Evolutionary conservation across 2,888 invertebrate species (phyloP).

Genomic region (Taphrorychus bicolor): DNA sequence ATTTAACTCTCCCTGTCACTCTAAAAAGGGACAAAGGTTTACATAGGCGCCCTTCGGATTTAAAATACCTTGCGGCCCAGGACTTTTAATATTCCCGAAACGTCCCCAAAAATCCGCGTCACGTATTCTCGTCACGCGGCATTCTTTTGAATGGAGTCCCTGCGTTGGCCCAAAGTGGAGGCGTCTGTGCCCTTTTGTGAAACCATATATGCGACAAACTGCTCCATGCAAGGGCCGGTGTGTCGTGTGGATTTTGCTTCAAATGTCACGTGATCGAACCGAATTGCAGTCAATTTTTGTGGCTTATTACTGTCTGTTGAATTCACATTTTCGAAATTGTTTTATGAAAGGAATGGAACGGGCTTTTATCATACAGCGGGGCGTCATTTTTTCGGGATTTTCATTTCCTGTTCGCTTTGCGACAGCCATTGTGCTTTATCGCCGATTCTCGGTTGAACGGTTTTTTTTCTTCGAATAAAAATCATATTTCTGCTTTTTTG

Average conservation of each 20-base stretch:
- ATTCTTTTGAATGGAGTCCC: slow-evolving; percentile 30
- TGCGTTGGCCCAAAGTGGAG: slow-evolving; percentile 9
- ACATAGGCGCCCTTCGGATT: no score
- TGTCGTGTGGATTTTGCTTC: not conserved
- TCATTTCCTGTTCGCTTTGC: slow-evolving; percentile 17
- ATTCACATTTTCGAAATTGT: no score
- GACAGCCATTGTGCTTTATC: slow-evolving; percentile 23
- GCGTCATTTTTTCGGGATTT: slow-evolving; percentile 13
- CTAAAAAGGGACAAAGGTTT: not conserved
- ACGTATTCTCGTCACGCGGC: slow-evolving; percentile 30
- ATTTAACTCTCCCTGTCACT: no score
- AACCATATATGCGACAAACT: not conserved
- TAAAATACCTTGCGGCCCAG: not conserved
- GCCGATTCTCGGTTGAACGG: slow-evolving; percentile 22
- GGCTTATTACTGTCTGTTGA: slow-evolving; percentile 4
- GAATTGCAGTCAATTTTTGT: not conserved
- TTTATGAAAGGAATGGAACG: not conserved
- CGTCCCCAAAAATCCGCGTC: slow-evolving; percentile 9
- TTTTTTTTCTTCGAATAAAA: slow-evolving; percentile 22
- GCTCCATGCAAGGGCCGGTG: not conserved
- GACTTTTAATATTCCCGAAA: slow-evolving; percentile 7
- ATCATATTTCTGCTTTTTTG: slow-evolving; percentile 19
- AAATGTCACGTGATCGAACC: not conserved
- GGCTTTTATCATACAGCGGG: not conserved
- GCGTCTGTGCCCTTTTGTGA: slow-evolving; percentile 27